phyloP scores from a whole-genome alignment of 1,140 invertebrate species.

The Teleogryllus occipitalis region DNA sequence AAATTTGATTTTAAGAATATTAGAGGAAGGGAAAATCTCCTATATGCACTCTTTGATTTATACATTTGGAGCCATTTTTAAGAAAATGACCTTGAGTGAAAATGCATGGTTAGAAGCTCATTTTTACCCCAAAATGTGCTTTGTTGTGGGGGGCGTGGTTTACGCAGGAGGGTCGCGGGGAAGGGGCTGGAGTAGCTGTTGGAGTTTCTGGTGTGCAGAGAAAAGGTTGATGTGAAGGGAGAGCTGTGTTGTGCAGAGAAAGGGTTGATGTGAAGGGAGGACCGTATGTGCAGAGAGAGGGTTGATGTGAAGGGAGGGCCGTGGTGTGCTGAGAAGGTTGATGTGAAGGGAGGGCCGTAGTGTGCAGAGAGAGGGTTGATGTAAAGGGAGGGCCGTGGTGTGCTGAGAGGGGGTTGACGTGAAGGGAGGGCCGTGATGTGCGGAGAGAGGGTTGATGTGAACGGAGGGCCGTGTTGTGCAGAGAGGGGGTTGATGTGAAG shows the following conservation, averaged over 20 bases:
- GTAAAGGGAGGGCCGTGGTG: too few relatives aligned
- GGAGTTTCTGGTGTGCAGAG: conserved; percentile 60
- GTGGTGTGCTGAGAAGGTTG: conserved; percentile 63
- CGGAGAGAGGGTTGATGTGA: conserved; percentile 62
- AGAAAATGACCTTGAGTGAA: too few relatives aligned
- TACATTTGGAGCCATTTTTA: too few relatives aligned
- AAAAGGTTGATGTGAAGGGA: conserved; percentile 53
- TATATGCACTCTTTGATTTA: too few relatives aligned
- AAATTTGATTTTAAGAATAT: too few relatives aligned
- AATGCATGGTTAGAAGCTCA: too few relatives aligned
- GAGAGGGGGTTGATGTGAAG: too few relatives aligned
- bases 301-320: too few relatives aligned
- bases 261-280: conserved; percentile 64
- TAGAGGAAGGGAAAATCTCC: too few relatives aligned
- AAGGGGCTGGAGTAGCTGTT: conserved; percentile 46
- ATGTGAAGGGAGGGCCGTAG: conserved; percentile 63
- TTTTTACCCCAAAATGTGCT: too few relatives aligned
- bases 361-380: conserved; percentile 30
- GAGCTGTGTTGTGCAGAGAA: conserved; percentile 65
- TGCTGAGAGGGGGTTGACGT: too few relatives aligned
- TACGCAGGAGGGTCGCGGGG: conserved; percentile 30
- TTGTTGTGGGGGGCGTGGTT: conserved; percentile 38
- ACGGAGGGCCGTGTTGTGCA: conserved; percentile 43
- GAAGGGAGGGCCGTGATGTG: conserved; percentile 27
- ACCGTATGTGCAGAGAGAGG: too few relatives aligned